Evolutionary conservation across 2,797 vertebrate genomes (phyloP), one percentile per base, ranked within the genome.

Genomic region (Yasuhikotakia modesta): DNA sequence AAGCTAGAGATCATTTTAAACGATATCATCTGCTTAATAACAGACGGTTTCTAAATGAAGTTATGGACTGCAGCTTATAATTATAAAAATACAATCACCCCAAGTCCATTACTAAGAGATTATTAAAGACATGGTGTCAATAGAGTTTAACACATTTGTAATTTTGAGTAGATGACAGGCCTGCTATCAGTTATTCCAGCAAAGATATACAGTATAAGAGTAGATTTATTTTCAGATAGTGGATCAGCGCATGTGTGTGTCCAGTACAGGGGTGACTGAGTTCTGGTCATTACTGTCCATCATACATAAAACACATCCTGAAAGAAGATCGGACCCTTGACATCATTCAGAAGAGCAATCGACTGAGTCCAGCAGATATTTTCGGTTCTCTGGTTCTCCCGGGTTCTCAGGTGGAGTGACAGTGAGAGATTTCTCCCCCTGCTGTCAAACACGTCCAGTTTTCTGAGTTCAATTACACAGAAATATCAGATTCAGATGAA

Each of bases 381-480:
- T 66, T 19, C 32, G n/a, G 48, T 45, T 78, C 46, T 64, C 57
- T 78, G 17, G 1, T 64, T 64, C 21, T 19, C n/a, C 45, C 17
- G 55, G 27, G 58, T 70, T 69, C 55, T 69, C 45, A 27, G 17
- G 48, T 55, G 2, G 19, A 77, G 43, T n/a, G 2, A 32, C 63
- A 1, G 21, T 0, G 4, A 21, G 63, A 19, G 64, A 45, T 71
- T 55, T 64, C 17, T 55, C 12, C 48, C 45, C 58, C 46, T 71
- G 60, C 67, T 78, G 76, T 46, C 76, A 63, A 70, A 70, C 21
- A 53, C 17, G 13, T 48, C 50, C 21, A 64, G 57, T 64, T 64
- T 43, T 63, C 50, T 39, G 57, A 53, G 76, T 70, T 78, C 67
- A 78, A 78, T 78, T 78, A 78, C 68, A 78, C 50, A 78, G 48